phyloP scores from a whole-genome alignment of 2,888 invertebrate genomes.

The Leucoma salicis region DNA sequence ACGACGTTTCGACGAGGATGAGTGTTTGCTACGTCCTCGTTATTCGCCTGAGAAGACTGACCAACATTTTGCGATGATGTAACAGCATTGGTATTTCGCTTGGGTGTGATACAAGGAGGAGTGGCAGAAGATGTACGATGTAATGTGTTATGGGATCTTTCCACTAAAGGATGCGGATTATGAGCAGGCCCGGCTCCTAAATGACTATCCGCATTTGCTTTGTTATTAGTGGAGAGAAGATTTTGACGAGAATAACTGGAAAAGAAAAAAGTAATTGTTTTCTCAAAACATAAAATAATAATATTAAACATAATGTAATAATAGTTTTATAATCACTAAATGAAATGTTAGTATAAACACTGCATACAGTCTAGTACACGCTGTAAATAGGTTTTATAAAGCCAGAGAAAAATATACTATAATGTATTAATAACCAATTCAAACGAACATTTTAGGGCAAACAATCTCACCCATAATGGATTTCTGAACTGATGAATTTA shows the following conservation, averaged over 20 bases:
- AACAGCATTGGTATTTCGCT: slow-evolving; percentile 61
- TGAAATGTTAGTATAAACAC: slow-evolving; percentile 33
- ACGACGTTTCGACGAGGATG: slow-evolving; percentile 54
- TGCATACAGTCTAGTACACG: slow-evolving; percentile 20
- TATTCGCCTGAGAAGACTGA: slow-evolving; percentile 33
- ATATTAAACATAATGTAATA: no score
- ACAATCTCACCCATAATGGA: slow-evolving; percentile 53
- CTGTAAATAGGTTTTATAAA: slow-evolving; percentile 20
- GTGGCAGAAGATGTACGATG: slow-evolving; percentile 57
- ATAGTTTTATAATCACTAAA: slow-evolving; percentile 2
- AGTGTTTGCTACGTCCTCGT: slow-evolving; percentile 38
- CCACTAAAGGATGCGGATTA: slow-evolving; percentile 72
- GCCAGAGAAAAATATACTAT: slow-evolving; percentile 22
- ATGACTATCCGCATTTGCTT: slow-evolving; percentile 86
- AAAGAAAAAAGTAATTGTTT: slow-evolving; percentile 34
- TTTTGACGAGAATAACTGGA: slow-evolving; percentile 94
- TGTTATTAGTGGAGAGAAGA: slow-evolving; percentile 88
- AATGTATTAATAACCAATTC: slow-evolving; percentile 10
- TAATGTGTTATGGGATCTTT: slow-evolving; percentile 81
- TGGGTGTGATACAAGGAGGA: slow-evolving; percentile 55
- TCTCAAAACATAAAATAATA: not conserved
- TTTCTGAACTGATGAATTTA: slow-evolving; percentile 27
- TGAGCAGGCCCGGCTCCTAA: slow-evolving; percentile 60
- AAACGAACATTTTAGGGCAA: slow-evolving; percentile 33
- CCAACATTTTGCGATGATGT: slow-evolving; percentile 33